These are phyloP conservation scores for Triops longicaudatus DNA, from an alignment of 1,140 invertebrate species.

Conservation along the genomic window DNA sequence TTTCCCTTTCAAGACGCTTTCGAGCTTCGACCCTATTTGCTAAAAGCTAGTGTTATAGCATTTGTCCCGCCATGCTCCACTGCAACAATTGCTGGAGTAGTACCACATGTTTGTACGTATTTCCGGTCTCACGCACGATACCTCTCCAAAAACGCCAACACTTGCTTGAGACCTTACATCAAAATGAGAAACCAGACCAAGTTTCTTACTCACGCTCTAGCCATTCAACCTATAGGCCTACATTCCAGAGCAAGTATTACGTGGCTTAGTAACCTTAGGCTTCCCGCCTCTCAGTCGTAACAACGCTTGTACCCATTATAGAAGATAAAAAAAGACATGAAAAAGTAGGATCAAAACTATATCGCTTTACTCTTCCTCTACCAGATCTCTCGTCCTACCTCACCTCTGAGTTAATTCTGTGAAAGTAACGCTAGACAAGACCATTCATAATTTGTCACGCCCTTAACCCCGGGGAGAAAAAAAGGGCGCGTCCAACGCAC, in stretches of 20 bases:
- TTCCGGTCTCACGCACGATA: conserved; percentile 3
- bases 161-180: background rate
- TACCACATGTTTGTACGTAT: background rate
- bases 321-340: background rate
- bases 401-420: no score
- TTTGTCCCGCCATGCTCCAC: background rate
- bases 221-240: background rate
- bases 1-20: background rate
- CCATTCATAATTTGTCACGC: background rate
- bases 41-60: background rate
- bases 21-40: background rate
- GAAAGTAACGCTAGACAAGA: no score
- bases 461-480: background rate
- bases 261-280: background rate
- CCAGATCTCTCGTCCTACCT: no score
- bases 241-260: background rate
- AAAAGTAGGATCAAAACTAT: background rate
- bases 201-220: background rate
- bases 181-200: background rate
- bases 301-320: background rate
- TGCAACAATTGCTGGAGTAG: background rate
- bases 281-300: background rate
- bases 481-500: background rate
- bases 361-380: background rate
- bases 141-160: background rate